Conservation (phyloP, 2,113 vertebrate species). For the Alethe castanea region DNA sequence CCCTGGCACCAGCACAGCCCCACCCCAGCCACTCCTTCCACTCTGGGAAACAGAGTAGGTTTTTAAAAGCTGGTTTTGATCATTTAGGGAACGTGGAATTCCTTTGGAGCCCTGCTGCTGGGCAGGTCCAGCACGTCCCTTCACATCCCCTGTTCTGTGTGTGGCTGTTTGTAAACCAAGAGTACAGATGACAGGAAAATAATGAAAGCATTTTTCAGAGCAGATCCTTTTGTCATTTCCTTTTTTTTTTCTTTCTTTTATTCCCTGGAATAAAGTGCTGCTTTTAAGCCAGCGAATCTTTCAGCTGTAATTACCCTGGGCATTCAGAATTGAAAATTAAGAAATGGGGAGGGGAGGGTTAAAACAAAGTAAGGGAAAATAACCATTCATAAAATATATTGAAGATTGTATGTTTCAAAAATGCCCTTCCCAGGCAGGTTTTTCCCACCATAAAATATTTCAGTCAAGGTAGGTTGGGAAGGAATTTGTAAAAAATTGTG, state of each 20-base stretch:
- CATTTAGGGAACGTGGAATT: background rate
- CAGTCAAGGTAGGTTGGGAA: background rate
- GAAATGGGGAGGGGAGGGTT: background rate
- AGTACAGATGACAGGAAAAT: background rate
- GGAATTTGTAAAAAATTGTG: background rate
- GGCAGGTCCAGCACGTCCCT: background rate
- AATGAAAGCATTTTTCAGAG: slow-evolving; percentile 11
- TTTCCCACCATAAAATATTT: background rate
- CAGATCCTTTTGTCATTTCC: background rate
- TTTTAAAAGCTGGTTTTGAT: background rate
- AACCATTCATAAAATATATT: background rate
- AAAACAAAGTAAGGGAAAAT: background rate
- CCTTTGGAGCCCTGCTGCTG: accelerated
- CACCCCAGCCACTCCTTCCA: accelerated
- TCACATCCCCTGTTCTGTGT: background rate
- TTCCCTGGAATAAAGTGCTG: background rate
- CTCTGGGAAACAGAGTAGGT: accelerated
- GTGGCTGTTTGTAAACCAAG: background rate
- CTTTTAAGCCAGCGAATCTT: slow-evolving; percentile 3
- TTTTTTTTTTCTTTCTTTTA: background rate
- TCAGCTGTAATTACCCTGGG: slow-evolving; percentile 3
- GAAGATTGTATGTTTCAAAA: background rate
- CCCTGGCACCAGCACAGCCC: background rate
- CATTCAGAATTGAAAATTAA: background rate
- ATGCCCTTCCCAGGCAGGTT: background rate